Percentiles rank a stretch among this genome's conserved stretches.
phyloP scores from a whole-genome alignment of 2,797 vertebrate species.

The Cygnus olor region DNA sequence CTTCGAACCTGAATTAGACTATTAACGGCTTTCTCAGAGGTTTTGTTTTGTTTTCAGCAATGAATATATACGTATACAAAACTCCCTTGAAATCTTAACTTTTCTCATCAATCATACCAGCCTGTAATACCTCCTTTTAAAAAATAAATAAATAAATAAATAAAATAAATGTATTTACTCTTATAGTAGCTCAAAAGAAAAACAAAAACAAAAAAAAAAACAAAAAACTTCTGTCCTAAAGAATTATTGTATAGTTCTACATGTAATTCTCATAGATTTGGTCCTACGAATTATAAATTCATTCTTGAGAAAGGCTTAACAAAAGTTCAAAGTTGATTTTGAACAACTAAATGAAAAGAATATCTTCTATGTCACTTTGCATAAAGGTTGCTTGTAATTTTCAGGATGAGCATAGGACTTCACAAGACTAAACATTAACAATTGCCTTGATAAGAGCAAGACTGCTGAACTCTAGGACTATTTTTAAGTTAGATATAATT shows the following conservation, averaged over 20 bases:
- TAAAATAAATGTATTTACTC: not conserved
- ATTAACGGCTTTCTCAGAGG: not conserved
- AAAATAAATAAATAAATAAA: not conserved
- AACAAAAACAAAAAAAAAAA: not conserved
- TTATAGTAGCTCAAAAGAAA: not conserved
- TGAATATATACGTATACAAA: not conserved
- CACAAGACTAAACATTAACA: not conserved
- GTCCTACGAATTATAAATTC: not conserved
- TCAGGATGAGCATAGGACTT: not conserved
- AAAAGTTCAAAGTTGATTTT: not conserved
- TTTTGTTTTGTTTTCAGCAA: not conserved
- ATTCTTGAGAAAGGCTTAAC: not conserved
- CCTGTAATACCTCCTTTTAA: not conserved
- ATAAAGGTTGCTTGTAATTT: not conserved
- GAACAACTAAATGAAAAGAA: not conserved
- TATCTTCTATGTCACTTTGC: not conserved
- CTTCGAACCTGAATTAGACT: not conserved
- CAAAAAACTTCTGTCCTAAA: not conserved
- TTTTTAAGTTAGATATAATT: conserved; percentile 12
- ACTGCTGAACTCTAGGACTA: not conserved
- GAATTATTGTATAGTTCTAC: not conserved
- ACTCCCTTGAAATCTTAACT: not conserved
- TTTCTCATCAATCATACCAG: not conserved
- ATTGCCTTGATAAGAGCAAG: not conserved
- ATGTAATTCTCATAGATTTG: not conserved